Evolutionary conservation across 2,113 vertebrate genomes (phyloP).

Genomic region (Potamarius usumacintae): DNA sequence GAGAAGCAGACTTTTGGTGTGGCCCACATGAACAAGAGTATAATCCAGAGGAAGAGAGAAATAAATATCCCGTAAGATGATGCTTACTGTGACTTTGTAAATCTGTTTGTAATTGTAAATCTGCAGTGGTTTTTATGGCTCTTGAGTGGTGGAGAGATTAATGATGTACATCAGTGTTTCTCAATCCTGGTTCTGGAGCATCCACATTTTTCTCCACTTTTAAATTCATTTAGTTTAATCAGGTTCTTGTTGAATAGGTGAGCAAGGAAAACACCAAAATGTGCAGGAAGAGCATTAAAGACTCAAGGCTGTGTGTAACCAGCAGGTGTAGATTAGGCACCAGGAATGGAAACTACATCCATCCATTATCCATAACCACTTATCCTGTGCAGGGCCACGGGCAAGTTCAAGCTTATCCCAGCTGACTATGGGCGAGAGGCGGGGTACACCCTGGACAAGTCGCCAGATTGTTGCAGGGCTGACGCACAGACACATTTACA

Average conservation of each 20-base stretch:
- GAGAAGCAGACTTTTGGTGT: background rate
- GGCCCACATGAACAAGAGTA: slow-evolving; percentile 2
- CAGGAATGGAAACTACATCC: background rate
- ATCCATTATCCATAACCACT: too few species aligned
- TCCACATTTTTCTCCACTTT: background rate
- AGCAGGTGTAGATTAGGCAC: background rate
- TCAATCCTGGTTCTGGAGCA: background rate
- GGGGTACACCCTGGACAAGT: too few species aligned
- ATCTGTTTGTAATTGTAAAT: background rate
- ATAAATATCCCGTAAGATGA: background rate
- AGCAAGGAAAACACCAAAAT: background rate
- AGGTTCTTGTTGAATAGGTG: background rate
- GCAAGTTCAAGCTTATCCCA: too few species aligned
- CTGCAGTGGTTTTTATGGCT: background rate
- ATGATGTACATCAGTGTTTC: background rate
- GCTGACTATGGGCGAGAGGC: too few species aligned
- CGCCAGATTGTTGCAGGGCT: too few species aligned
- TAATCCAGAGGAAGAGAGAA: slow-evolving; percentile 1
- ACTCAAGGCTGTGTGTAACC: background rate
- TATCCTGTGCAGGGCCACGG: too few species aligned
- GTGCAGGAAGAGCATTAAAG: background rate
- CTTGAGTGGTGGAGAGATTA: background rate
- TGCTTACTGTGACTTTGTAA: background rate
- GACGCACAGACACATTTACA: too few species aligned
- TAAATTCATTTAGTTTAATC: background rate